These are phyloP conservation scores for Pristionchus fissidentatus DNA, from an alignment of 2,888 invertebrate species.

Conservation along the genomic window DNA sequence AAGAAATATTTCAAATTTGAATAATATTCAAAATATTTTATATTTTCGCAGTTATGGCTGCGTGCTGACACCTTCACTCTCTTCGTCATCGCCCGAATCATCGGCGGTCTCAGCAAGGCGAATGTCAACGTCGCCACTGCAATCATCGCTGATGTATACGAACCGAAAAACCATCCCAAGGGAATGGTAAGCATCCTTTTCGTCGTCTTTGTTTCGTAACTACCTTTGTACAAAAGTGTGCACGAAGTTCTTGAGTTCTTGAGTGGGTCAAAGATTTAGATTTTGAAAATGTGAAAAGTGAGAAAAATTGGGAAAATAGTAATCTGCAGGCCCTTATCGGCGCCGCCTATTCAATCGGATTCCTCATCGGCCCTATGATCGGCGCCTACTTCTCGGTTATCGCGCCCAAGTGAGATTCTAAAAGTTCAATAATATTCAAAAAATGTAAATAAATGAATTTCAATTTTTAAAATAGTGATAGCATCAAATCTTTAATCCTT, in stretches of 20 bases:
- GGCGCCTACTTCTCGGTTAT: slow-evolving; percentile 87
- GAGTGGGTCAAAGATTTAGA: too few relatives aligned
- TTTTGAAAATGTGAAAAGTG: too few relatives aligned
- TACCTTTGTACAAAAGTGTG: too few relatives aligned
- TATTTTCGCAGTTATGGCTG: slow-evolving; percentile 87
- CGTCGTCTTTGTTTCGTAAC: not conserved
- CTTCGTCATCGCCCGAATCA: slow-evolving; percentile 91
- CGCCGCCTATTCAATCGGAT: slow-evolving; percentile 96
- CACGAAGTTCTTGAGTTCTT: not conserved
- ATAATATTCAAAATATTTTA: not conserved
- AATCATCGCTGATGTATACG: slow-evolving; percentile 91
- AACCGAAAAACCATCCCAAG: slow-evolving; percentile 87
- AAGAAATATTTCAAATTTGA: slow-evolving; percentile 33
- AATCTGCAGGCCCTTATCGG: slow-evolving; percentile 90
- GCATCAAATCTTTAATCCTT: slow-evolving; percentile 77
- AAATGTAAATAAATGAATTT: not conserved
- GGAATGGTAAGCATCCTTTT: slow-evolving; percentile 89
- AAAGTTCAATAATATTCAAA: too few relatives aligned
- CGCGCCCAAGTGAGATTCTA: slow-evolving; percentile 52
- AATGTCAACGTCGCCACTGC: slow-evolving; percentile 96
- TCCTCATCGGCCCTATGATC: slow-evolving; percentile 93
- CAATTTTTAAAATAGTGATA: too few relatives aligned
- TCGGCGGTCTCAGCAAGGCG: slow-evolving; percentile 96
- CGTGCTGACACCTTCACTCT: slow-evolving; percentile 88
- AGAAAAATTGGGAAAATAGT: not conserved